Conservation (phyloP, 2,797 vertebrate genomes). For the Periophthalmus magnuspinnatus region DNA sequence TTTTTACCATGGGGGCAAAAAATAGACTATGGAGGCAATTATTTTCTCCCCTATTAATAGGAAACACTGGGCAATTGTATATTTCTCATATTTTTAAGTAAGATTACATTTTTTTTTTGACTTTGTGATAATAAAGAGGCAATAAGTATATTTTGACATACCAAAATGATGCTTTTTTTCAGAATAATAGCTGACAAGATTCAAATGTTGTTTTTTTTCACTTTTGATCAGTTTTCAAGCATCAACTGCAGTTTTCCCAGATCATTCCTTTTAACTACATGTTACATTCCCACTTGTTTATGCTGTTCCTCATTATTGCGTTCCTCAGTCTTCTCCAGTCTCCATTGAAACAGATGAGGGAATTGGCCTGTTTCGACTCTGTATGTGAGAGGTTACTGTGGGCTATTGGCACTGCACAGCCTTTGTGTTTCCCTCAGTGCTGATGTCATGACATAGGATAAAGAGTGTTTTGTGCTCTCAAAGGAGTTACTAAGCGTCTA, state of each 20-base stretch:
- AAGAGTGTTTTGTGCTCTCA: constrained; percentile 60
- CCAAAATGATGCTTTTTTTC: no score
- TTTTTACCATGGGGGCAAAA: no score
- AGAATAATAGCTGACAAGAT: background rate
- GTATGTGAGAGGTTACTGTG: constrained; percentile 58
- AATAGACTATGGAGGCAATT: no score
- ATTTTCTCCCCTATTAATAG: no score
- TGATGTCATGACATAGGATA: constrained; percentile 71
- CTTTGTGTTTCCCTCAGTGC: constrained; percentile 57
- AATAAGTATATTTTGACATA: background rate
- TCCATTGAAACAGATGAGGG: constrained; percentile 54
- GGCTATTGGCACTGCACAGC: constrained; percentile 52
- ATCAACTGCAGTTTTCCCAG: background rate
- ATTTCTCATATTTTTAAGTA: no score
- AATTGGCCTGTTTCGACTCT: constrained; percentile 44
- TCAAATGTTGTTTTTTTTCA: background rate
- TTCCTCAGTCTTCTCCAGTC: constrained; percentile 46
- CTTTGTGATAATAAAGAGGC: background rate
- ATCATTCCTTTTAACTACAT: background rate
- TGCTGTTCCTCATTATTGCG: constrained; percentile 50
- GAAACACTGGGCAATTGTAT: no score
- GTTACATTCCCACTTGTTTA: constrained; percentile 38
- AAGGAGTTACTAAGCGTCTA: constrained; percentile 50
- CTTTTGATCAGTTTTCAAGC: background rate
- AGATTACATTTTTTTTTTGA: background rate